phyloP scores from a whole-genome alignment of 2,113 vertebrate species.

The Forbesichthys agassizii region DNA sequence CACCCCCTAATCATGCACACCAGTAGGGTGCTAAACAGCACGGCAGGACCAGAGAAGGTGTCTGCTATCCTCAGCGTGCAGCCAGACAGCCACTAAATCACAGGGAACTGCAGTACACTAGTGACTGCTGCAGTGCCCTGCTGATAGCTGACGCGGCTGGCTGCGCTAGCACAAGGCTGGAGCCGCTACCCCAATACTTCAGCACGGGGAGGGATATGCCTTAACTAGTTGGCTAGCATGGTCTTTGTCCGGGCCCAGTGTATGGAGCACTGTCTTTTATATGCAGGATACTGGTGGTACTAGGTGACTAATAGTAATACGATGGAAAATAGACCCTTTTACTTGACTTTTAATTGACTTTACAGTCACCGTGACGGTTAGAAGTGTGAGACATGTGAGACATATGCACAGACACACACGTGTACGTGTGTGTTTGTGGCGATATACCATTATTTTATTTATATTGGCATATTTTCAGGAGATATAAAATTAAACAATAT shows the following conservation, averaged over 20 bases:
- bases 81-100: conserved; percentile 49
- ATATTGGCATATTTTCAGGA: too few relatives aligned
- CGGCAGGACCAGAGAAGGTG: conserved; percentile 37
- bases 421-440: not conserved
- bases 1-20: not conserved
- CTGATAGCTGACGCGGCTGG: conserved; percentile 57
- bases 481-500: too few relatives aligned
- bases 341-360: not conserved
- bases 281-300: not conserved
- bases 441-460: too few relatives aligned
- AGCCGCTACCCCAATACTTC: conserved; percentile 25
- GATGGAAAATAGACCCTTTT: not conserved
- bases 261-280: conserved; percentile 10
- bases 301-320: not conserved
- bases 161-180: conserved; percentile 14
- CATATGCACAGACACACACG: not conserved
- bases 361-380: not conserved
- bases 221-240: conserved; percentile 13
- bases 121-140: conserved; percentile 57
- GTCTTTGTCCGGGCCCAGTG: conserved; percentile 23
- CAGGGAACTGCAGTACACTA: conserved; percentile 27
- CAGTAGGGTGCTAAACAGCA: conserved; percentile 13
- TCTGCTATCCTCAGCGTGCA: conserved; percentile 21
- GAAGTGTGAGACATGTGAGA: not conserved
- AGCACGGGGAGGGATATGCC: conserved; percentile 3